phyloP scores from a whole-genome alignment of 2,113 vertebrate species.

The Brachypodius melanocephalos region DNA sequence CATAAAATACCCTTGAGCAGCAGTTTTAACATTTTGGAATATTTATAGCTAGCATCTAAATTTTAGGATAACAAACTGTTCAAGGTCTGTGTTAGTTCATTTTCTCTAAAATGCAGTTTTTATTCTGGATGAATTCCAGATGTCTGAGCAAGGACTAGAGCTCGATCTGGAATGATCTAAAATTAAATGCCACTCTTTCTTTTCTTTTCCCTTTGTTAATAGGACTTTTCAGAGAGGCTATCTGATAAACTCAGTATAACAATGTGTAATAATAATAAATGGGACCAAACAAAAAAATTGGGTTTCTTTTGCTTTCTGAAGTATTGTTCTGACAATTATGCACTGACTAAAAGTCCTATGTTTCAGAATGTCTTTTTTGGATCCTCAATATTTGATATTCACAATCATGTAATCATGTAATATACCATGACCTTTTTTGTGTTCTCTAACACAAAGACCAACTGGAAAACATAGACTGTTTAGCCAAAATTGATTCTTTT shows the following conservation, averaged over 20 bases:
- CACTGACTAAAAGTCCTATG: background rate
- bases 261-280: background rate
- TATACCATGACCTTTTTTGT: background rate
- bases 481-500: background rate
- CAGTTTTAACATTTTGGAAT: conserved; percentile 16
- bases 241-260: background rate
- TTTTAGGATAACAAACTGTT: conserved; percentile 29
- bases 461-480: background rate
- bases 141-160: background rate
- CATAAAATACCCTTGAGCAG: conserved; percentile 4
- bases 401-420: background rate
- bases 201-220: background rate
- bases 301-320: background rate
- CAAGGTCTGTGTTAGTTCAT: background rate
- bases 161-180: conserved; percentile 2
- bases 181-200: background rate
- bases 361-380: background rate
- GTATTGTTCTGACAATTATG: background rate
- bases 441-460: background rate
- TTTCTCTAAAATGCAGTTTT: background rate
- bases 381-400: background rate
- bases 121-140: conserved; percentile 12
- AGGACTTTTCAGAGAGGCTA: background rate
- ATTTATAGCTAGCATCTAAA: conserved; percentile 27
- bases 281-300: background rate